Evolutionary conservation across 2,888 invertebrate genomes (phyloP).

Genomic region (Lepidocyrtinus sp.): DNA sequence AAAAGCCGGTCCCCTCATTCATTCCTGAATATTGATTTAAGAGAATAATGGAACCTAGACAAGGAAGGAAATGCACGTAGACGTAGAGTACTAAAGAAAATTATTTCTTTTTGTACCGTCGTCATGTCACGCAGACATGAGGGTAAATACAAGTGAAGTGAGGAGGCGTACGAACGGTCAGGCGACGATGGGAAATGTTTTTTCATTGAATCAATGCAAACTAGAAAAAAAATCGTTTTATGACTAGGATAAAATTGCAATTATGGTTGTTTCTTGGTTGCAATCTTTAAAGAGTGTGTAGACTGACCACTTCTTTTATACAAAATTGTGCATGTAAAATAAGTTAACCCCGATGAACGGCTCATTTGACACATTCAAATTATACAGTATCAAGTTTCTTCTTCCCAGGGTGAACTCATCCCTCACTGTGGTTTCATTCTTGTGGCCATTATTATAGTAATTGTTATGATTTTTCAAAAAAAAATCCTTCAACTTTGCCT

Average conservation of each 20-base stretch:
- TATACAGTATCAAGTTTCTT: slow-evolving; percentile 6
- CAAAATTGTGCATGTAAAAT: background rate
- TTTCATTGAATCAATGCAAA: slow-evolving; percentile 2
- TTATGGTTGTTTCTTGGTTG: too few relatives aligned
- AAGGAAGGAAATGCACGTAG: slow-evolving; percentile 17
- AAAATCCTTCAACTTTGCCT: background rate
- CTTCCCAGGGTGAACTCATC: too few relatives aligned
- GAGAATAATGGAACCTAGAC: background rate
- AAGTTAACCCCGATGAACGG: background rate
- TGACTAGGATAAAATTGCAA: background rate
- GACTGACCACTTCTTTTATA: background rate
- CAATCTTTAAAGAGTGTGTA: background rate
- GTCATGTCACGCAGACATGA: background rate
- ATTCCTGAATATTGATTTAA: slow-evolving; percentile 27
- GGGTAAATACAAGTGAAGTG: background rate
- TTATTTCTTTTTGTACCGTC: background rate
- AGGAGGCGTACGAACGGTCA: background rate
- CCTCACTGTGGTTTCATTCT: too few relatives aligned
- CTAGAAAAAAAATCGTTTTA: background rate
- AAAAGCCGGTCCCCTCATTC: slow-evolving; percentile 32
- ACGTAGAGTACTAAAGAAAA: background rate
- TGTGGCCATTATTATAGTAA: background rate
- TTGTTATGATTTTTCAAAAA: background rate
- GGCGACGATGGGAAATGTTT: background rate
- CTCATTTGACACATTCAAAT: slow-evolving; percentile 30